A percentile compares a stretch with the other conserved stretches of the same genome.
Evolutionary conservation across 2,797 vertebrate species (phyloP).

Genomic region (Intellagama lesueurii): DNA sequence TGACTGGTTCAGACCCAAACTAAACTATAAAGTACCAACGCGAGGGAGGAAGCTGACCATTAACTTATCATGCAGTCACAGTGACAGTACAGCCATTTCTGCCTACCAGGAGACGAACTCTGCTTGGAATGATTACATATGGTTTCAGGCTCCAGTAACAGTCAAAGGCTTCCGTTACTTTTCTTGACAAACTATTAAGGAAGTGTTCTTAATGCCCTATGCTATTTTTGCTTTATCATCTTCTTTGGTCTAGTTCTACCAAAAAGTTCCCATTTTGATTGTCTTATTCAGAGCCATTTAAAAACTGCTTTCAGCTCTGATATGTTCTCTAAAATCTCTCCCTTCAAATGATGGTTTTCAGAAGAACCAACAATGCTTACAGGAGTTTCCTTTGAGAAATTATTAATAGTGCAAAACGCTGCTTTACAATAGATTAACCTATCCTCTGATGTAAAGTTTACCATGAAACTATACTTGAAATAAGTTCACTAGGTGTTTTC

Average conservation of each 20-base stretch:
- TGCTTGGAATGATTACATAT: constrained; percentile 87
- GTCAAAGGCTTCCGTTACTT: constrained; percentile 87
- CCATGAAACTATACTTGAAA: constrained; percentile 31
- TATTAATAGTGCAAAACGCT: neutral
- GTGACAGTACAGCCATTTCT: neutral
- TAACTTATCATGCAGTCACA: constrained; percentile 81
- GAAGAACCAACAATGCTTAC: constrained; percentile 3
- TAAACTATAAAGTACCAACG: constrained; percentile 88
- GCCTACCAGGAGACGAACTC: neutral
- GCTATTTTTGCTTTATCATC: neutral
- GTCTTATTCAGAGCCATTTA: neutral
- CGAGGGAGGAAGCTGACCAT: constrained; percentile 87
- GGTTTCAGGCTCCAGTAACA: constrained; percentile 92
- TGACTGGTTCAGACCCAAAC: constrained; percentile 92
- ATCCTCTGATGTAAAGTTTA: neutral
- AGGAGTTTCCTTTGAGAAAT: neutral
- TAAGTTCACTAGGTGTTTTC: neutral
- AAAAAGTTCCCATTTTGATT: constrained; percentile 1
- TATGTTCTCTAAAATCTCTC: neutral
- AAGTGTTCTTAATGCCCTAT: neutral
- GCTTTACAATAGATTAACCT: neutral
- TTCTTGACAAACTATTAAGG: neutral
- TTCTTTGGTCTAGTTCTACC: neutral
- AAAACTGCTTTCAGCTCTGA: neutral
- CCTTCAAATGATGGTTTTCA: neutral